These are phyloP conservation scores for Pseudococcus longispinus DNA, from an alignment of 2,888 invertebrate genomes.

Conservation along the genomic window DNA sequence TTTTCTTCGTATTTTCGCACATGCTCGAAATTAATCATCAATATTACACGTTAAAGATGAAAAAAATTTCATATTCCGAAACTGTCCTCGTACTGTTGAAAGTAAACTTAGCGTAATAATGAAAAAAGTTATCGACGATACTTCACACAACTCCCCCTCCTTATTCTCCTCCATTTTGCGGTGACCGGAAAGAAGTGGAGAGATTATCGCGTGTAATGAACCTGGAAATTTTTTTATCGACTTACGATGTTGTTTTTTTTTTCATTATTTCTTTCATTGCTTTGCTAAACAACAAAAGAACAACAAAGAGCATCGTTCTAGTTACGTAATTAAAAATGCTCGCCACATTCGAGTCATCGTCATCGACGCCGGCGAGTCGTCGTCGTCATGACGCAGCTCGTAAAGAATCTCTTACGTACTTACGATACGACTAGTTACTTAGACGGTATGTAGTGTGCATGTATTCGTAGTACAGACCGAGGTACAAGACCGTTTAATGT, in stretches of 20 bases:
- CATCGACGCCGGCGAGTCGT: not conserved
- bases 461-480: not conserved
- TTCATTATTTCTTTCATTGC: not conserved
- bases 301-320: slow-evolving; percentile 18
- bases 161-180: not conserved
- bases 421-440: not conserved
- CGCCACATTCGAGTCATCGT: slow-evolving; percentile 1
- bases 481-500: slow-evolving; percentile 9
- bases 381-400: not conserved
- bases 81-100: not conserved
- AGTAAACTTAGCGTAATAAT: not conserved
- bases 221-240: slow-evolving; percentile 5
- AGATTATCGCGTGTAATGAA: slow-evolving; percentile 27
- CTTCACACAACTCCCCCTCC: not conserved
- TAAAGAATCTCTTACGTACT: not conserved
- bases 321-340: slow-evolving; percentile 24
- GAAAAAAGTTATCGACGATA: not conserved
- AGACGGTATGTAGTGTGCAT: not conserved
- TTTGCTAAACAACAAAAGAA: not conserved
- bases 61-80: not conserved
- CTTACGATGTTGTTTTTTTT: not conserved
- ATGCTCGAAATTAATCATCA: too few relatives aligned
- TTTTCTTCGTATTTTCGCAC: too few relatives aligned
- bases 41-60: too few relatives aligned
- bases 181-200: not conserved